phyloP scores from a whole-genome alignment of 2,888 invertebrate genomes.

The Parasteatoda lunata region DNA sequence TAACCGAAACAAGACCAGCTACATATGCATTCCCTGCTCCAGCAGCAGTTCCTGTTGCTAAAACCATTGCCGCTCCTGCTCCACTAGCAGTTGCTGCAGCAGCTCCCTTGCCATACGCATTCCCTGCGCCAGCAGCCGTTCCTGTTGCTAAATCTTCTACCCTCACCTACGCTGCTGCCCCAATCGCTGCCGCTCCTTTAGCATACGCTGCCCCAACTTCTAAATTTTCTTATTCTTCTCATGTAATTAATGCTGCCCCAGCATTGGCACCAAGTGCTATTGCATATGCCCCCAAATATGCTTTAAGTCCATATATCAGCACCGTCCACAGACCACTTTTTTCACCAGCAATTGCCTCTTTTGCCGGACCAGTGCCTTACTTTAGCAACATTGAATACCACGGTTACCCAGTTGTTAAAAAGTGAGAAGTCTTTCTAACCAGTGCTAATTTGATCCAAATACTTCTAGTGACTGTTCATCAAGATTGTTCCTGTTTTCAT shows the following conservation, averaged over 20 bases:
- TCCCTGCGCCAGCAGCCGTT: slow-evolving; percentile 54
- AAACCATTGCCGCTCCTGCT: slow-evolving; percentile 24
- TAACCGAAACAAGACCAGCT: slow-evolving; percentile 35
- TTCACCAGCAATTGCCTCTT: slow-evolving; percentile 57
- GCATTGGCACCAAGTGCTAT: slow-evolving; percentile 16
- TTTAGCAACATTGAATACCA: slow-evolving; percentile 65
- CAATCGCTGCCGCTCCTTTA: slow-evolving; percentile 23
- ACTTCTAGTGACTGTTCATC: slow-evolving; percentile 62
- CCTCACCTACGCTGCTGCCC: slow-evolving; percentile 36
- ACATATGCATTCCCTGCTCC: slow-evolving; percentile 49
- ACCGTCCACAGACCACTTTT: slow-evolving; percentile 49
- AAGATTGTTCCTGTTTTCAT: slow-evolving; percentile 21
- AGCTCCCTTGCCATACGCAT: slow-evolving; percentile 32
- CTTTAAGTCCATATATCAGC: slow-evolving; percentile 41
- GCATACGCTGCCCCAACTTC: slow-evolving; percentile 43
- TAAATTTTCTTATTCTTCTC: slow-evolving; percentile 29
- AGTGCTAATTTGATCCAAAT: slow-evolving; percentile 25
- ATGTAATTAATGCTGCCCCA: slow-evolving; percentile 29
- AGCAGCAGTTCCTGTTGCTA: slow-evolving; percentile 63
- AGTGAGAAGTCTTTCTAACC: slow-evolving; percentile 11
- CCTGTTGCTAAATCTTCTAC: slow-evolving; percentile 47
- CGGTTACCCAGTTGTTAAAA: slow-evolving; percentile 61
- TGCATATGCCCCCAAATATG: slow-evolving; percentile 41
- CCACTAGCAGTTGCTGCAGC: slow-evolving; percentile 48
- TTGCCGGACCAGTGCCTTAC: slow-evolving; percentile 55